Conservation (phyloP, 2,888 invertebrate species). For the Orchesella flavescens region DNA sequence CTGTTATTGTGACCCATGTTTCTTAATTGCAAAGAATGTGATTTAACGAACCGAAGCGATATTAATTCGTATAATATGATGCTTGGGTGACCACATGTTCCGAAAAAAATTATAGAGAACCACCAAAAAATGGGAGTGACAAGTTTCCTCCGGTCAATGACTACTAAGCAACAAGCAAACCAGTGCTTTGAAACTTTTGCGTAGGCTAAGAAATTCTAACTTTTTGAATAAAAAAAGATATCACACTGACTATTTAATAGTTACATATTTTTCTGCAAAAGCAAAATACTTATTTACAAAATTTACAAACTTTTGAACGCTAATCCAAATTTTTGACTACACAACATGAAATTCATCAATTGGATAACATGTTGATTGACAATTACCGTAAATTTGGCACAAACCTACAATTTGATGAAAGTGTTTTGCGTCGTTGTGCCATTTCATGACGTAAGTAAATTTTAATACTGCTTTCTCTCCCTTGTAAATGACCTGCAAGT, state of each 20-base stretch:
- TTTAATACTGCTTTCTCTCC: constrained; percentile 2
- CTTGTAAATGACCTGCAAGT: background rate
- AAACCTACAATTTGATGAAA: no score
- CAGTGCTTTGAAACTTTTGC: background rate
- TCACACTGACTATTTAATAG: no score
- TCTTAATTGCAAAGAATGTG: no score
- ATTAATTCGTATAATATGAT: constrained; percentile 20
- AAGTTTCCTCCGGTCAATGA: constrained; percentile 32
- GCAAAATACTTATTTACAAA: no score
- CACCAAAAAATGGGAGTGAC: constrained; percentile 30
- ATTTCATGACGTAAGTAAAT: background rate
- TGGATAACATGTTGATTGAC: no score
- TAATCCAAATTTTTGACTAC: no score
- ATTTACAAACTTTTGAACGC: no score
- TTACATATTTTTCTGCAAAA: no score
- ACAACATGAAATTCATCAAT: no score
- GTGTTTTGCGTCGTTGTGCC: background rate
- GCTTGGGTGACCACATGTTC: constrained; percentile 40
- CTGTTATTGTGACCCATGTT: no score
- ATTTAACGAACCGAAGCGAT: constrained; percentile 25
- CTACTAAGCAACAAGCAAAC: background rate
- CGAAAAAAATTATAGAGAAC: background rate
- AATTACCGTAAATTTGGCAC: no score
- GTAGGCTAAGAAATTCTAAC: background rate
- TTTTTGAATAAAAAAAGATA: no score